phyloP scores from a whole-genome alignment of 2,113 vertebrate genomes.

The Sebastes fasciatus region DNA sequence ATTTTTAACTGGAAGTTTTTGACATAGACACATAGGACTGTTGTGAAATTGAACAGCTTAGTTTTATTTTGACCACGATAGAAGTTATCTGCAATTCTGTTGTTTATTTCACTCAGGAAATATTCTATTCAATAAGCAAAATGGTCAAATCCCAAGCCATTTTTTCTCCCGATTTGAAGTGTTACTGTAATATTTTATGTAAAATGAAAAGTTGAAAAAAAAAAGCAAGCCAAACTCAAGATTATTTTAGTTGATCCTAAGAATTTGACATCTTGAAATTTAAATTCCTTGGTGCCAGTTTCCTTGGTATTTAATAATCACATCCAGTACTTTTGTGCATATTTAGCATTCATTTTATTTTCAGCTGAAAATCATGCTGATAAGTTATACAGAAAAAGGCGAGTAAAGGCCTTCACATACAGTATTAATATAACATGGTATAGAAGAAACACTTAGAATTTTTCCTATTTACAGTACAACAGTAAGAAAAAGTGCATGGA shows the following conservation, averaged over 20 bases:
- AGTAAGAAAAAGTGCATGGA: slow-evolving; percentile 79
- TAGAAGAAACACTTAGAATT: slow-evolving; percentile 65
- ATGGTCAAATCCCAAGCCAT: not conserved
- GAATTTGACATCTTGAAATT: not conserved
- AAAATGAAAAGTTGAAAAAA: not conserved
- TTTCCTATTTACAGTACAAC: slow-evolving; percentile 62
- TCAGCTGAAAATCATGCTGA: slow-evolving; percentile 79
- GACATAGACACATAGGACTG: not conserved
- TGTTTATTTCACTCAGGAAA: not conserved
- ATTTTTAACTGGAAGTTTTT: not conserved
- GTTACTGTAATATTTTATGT: not conserved
- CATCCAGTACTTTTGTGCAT: slow-evolving; percentile 43
- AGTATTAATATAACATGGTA: slow-evolving; percentile 64
- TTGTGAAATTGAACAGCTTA: not conserved
- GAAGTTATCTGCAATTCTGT: not conserved
- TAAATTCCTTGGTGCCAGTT: not conserved
- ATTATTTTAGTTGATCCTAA: not conserved
- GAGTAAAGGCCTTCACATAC: slow-evolving; percentile 63
- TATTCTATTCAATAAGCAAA: not conserved
- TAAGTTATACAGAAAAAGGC: slow-evolving; percentile 62
- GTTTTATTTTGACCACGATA: not conserved
- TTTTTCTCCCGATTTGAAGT: not conserved
- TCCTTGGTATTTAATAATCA: not conserved
- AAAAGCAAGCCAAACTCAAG: not conserved
- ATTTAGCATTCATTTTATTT: slow-evolving; percentile 70